Evolutionary conservation across 2,888 invertebrate genomes (phyloP), one percentile per base, ranked within the genome.

Genomic region (Cephus pygmeus): DNA sequence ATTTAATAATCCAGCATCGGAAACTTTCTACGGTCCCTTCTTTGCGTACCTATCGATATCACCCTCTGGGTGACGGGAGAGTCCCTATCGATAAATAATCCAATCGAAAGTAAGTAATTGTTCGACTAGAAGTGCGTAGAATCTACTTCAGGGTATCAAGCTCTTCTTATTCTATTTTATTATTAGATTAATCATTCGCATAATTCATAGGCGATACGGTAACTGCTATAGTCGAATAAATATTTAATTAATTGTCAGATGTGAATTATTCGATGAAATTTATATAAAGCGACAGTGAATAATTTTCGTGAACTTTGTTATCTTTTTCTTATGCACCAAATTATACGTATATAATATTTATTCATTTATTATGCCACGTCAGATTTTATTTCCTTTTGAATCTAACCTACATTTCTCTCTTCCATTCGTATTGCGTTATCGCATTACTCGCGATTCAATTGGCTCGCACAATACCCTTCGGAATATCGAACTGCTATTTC

Each of bases 1-100:
- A 91, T 91, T 91, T 91, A 91, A 91, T 91, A 91, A 90, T 90
- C 90, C 86, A 85, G 79, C 87, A 87, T 89, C 88, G 88, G 87
- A 87, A 90, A 91, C 89, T 90, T 90, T 90, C 87, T 82, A 83
- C 81, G 85, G 85, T 84, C 85, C 83, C 84, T 87, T 85, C 84
- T 86, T 85, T 84, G 83, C 85, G 83, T 85, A 79, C 81, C 79
- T 82, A 75, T 69, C 75, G 73, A 74, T 75, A 77, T 71, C 73
- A 35, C 23, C 83, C 83, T 81, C 83, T 81, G 82, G 79, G 76
- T 79, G 76, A 75, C 80, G 68, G 9, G 77, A 79, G 82, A 80
- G 82, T 82, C 81, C 81, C 83, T 84, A 87, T 88, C 87, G 85
- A 85, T 88, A 87, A 88, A 87, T 88, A 88, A 88, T 87, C 86